Evolutionary conservation across 2,888 invertebrate genomes (phyloP).

Genomic region (Mamestra brassicae): DNA sequence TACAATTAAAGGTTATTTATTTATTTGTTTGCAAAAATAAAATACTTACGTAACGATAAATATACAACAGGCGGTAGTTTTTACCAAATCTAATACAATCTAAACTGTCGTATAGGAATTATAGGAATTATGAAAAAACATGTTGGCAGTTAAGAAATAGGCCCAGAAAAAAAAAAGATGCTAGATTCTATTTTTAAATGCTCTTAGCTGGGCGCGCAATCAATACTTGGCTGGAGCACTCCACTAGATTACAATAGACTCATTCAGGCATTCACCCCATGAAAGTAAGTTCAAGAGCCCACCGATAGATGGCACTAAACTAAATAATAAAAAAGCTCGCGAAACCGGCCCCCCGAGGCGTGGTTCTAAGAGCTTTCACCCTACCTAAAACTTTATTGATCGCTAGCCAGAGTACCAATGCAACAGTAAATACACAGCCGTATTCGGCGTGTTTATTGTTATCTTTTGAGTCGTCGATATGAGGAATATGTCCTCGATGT

Average conservation of each 20-base stretch:
- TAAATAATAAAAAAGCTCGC: conserved; percentile 71
- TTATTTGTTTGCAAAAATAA: not conserved
- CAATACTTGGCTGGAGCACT: conserved; percentile 50
- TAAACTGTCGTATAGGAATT: not conserved
- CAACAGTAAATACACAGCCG: conserved; percentile 77
- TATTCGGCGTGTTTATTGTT: conserved; percentile 73
- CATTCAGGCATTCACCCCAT: conserved; percentile 55
- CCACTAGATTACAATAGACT: conserved; percentile 35
- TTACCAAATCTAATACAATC: not conserved
- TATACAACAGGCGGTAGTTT: not conserved
- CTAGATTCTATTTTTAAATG: conserved; percentile 51
- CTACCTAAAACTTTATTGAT: conserved; percentile 84
- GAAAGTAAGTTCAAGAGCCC: conserved; percentile 58
- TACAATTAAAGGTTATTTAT: not conserved
- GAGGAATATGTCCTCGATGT: conserved; percentile 70
- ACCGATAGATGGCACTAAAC: conserved; percentile 79
- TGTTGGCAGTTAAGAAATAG: not conserved
- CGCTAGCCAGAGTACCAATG: conserved; percentile 71
- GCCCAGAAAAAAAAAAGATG: conserved; percentile 8
- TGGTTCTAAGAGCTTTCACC: conserved; percentile 85
- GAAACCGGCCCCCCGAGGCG: conserved; percentile 78
- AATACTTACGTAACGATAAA: not conserved
- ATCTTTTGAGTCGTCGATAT: conserved; percentile 61
- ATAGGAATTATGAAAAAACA: too few relatives aligned
- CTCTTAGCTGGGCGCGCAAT: conserved; percentile 32